A percentile compares a stretch with the other conserved stretches of the same genome.
phyloP scores from a whole-genome alignment of 37 sponge, comb jelly and placozoan species.

The Bolinopsis microptera region DNA sequence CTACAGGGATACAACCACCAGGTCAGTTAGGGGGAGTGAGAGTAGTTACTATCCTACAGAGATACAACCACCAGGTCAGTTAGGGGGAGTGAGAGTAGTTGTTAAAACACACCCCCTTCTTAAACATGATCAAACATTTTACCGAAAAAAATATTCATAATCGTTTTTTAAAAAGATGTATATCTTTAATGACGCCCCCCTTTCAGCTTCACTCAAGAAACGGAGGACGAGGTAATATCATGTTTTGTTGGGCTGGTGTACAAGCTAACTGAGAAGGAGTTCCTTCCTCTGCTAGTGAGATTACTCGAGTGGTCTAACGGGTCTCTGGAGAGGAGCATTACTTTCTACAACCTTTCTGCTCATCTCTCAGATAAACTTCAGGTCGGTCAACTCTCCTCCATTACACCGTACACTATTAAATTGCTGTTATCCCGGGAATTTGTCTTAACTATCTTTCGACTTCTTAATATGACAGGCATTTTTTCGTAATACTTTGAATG shows the following conservation, averaged over 20 bases:
- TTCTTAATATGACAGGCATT: too few relatives aligned
- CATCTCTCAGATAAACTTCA: constrained; percentile 63
- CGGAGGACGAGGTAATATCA: neutral
- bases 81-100: too few relatives aligned
- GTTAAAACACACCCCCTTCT: too few relatives aligned
- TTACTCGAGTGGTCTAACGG: constrained; percentile 56
- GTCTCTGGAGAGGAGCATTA: neutral
- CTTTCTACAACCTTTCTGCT: constrained; percentile 57
- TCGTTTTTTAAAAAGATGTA: too few relatives aligned
- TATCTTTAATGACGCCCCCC: neutral
- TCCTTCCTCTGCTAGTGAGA: constrained; percentile 27
- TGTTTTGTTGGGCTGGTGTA: constrained; percentile 45
- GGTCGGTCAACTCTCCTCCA: neutral
- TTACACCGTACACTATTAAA: neutral
- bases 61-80: too few relatives aligned
- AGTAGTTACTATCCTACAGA: too few relatives aligned
- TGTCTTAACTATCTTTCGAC: too few relatives aligned
- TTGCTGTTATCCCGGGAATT: neutral
- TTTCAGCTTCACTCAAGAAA: neutral
- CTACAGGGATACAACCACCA: too few relatives aligned
- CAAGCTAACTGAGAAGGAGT: constrained; percentile 66
- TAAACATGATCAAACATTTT: too few relatives aligned
- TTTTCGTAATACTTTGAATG: too few relatives aligned
- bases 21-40: too few relatives aligned
- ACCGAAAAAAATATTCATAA: too few relatives aligned